Evolutionary conservation across 2,113 vertebrate genomes (phyloP).

Genomic region (Deroptyus accipitrinus): DNA sequence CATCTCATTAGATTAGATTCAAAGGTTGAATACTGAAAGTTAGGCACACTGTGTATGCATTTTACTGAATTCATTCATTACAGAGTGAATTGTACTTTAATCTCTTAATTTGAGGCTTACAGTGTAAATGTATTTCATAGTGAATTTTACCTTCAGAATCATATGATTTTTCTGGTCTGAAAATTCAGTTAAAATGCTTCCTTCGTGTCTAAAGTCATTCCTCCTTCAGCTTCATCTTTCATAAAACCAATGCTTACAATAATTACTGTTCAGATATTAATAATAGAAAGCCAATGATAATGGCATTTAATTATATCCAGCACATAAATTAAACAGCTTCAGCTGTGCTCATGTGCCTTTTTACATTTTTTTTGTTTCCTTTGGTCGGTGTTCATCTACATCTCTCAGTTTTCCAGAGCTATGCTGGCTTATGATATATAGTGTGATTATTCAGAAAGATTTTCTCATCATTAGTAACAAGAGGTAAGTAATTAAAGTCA

Average conservation of each 20-base stretch:
- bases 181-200: slow-evolving; percentile 37
- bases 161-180: not conserved
- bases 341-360: not conserved
- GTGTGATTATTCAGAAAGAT: slow-evolving; percentile 26
- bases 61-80: not conserved
- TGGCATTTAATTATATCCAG: slow-evolving; percentile 50
- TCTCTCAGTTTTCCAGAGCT: slow-evolving; percentile 36
- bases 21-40: not conserved
- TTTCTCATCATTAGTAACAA: slow-evolving; percentile 41
- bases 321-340: slow-evolving; percentile 24
- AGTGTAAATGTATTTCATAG: not conserved
- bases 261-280: slow-evolving; percentile 56
- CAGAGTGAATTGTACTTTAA: not conserved
- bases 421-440: slow-evolving; percentile 32
- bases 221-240: not conserved
- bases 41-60: not conserved
- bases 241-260: slow-evolving; percentile 19
- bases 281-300: slow-evolving; percentile 31
- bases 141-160: not conserved
- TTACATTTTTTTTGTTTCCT: slow-evolving; percentile 37
- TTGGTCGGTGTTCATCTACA: slow-evolving; percentile 33
- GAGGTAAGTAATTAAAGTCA: slow-evolving; percentile 46
- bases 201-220: not conserved
- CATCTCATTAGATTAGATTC: not conserved
- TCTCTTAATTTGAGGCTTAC: not conserved